These are phyloP conservation scores for Tyrannus savana DNA, from an alignment of 2,113 vertebrate genomes.

Conservation along the genomic window DNA sequence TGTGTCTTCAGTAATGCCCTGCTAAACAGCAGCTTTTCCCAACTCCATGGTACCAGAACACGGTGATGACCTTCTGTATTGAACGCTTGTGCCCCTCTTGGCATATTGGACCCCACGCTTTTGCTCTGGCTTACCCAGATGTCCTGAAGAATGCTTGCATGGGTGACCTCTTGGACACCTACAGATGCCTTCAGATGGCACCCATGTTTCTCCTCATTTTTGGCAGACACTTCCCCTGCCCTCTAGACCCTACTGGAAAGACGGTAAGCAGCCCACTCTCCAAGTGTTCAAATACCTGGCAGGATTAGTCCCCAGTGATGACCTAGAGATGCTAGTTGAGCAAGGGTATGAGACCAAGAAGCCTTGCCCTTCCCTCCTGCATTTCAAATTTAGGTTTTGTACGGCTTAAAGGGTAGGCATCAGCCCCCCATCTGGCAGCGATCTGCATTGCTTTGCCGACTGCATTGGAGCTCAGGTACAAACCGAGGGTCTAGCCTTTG, in stretches of 20 bases:
- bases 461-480: background rate
- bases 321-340: background rate
- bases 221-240: background rate
- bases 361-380: background rate
- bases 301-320: background rate
- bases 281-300: background rate
- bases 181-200: background rate
- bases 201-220: background rate
- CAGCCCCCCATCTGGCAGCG: fast-evolving
- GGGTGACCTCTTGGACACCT: background rate
- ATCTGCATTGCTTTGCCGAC: background rate
- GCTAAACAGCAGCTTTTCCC: background rate
- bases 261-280: background rate
- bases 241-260: background rate
- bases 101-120: background rate
- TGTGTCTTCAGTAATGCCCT: background rate
- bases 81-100: background rate
- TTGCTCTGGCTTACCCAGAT: background rate
- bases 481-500: background rate
- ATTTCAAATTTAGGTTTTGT: background rate
- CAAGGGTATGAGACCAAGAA: background rate
- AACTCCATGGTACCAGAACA: background rate
- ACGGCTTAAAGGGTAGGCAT: background rate
- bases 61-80: background rate
- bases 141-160: background rate